Base-by-base conservation (phyloP, 1,140 invertebrate genomes). In the Bilobella aurantiaca region DNA sequence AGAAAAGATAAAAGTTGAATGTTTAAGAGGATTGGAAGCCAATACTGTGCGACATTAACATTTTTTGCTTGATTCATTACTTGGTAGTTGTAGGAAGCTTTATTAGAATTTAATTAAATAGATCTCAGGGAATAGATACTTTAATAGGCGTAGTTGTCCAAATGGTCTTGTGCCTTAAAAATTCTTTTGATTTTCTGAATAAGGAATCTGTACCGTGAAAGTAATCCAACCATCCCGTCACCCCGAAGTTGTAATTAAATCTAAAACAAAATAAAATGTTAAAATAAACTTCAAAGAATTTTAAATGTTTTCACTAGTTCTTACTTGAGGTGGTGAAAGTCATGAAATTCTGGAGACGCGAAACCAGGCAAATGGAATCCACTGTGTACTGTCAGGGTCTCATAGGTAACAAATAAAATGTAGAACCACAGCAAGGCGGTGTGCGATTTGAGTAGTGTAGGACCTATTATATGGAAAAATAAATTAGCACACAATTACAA, bases 311-410 rank as follows among this genome's bases (percentile, higher is more conserved):
- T 23, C 3, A n/a, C 31, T 18, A 21, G 3, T 37, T 37, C 59
- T 62, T 62, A 91, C 90, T 90, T 91, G 42, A 89, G 78, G 77
- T 94, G 91, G 78, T 94, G 91, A 76, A 88, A 93, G 78, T 93
- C 91, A 74, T 94, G 91, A 1, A 88, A 87, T 78, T 93, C 90
- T n/a, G 90, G 89, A 28, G 89, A 91, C 5, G 89, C 87, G 73
- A 93, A 85, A 73, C 93, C 88, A 0, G 91, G 91, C 71, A 93
- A 80, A 78, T 94, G 91, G 74, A 93, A 93, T 3, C 91, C 91
- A 56, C 87, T 90, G 74, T 94, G 91, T 21, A 89, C 84, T 73
- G 91, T 90, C 3, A 92, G 81, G 0, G 90, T 93, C 1, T 86
- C 88, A 12, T 90, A 74, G 64, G 90, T 62, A 3, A 31, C 29